Conservation (phyloP, 2,113 vertebrate genomes). For the Ursus arctos region DNA sequence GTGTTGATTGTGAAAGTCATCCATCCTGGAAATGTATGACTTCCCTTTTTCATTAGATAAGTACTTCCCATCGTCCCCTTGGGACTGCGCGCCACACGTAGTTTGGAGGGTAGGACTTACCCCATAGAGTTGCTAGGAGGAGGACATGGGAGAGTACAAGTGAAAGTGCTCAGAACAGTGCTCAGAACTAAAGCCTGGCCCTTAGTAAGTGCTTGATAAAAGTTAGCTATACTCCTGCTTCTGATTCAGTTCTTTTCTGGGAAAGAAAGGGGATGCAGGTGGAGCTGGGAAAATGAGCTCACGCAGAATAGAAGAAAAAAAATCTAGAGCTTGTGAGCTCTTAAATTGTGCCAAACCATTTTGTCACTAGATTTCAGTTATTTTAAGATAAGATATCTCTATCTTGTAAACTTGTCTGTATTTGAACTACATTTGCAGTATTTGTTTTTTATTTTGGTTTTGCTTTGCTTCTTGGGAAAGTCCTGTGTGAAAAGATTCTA, state of each 20-base stretch:
- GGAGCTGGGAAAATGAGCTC: neutral
- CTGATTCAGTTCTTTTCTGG: neutral
- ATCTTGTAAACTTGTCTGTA: neutral
- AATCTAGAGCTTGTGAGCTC: neutral
- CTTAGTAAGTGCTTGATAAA: neutral
- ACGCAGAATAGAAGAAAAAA: neutral
- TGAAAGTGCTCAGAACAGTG: neutral
- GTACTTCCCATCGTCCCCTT: neutral
- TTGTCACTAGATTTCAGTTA: neutral
- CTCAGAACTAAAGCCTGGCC: neutral
- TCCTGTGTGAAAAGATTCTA: neutral
- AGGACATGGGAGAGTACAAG: neutral
- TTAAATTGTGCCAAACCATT: neutral
- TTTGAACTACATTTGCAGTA: neutral
- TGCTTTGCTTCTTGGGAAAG: conserved; percentile 39
- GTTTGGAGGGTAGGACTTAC: neutral
- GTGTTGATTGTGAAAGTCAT: neutral
- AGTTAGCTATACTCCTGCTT: neutral
- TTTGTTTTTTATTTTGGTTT: neutral
- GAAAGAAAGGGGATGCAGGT: neutral
- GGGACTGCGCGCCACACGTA: neutral
- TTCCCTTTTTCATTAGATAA: neutral
- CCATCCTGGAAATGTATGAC: neutral
- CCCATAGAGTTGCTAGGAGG: neutral
- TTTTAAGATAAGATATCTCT: neutral